Evolutionary conservation across 2,113 vertebrate species (phyloP).

Genomic region (Eurystomus gularis): DNA sequence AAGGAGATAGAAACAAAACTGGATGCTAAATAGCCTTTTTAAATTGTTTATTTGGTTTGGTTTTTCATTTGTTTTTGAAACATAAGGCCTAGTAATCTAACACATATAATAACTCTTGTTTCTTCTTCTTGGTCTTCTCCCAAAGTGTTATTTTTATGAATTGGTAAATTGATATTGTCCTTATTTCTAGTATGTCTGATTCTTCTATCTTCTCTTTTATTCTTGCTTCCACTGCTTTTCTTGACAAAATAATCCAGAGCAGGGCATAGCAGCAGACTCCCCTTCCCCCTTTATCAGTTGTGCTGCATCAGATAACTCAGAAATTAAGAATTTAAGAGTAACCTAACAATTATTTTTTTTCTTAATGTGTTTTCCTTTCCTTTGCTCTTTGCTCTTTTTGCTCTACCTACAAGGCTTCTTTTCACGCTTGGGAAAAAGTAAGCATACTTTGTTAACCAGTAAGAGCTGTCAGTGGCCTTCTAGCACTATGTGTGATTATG

Average conservation of each 20-base stretch:
- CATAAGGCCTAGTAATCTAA: not conserved
- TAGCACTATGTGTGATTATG: not conserved
- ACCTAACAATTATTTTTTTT: not conserved
- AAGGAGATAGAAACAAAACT: not conserved
- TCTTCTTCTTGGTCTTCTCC: not conserved
- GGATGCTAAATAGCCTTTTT: not conserved
- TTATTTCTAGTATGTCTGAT: not conserved
- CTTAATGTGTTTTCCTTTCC: not conserved
- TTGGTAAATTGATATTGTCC: not conserved
- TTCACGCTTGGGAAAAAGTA: not conserved
- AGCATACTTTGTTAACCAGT: not conserved
- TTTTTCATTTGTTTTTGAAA: not conserved
- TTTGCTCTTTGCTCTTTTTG: not conserved
- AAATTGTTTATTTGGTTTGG: not conserved
- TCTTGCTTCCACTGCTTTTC: not conserved
- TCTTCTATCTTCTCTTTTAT: not conserved
- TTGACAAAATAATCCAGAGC: not conserved
- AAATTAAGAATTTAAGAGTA: not conserved
- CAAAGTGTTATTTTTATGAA: not conserved
- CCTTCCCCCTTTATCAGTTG: not conserved
- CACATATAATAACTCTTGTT: not conserved
- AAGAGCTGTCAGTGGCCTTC: not conserved
- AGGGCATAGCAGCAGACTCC: not conserved
- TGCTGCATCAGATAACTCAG: not conserved
- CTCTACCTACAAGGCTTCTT: not conserved